Evolutionary conservation across 2,113 vertebrate species (phyloP).

Genomic region (Danio rerio): GRCz12tu NC_133189.1:12868001-12868500

Average conservation of each 20-base stretch:
- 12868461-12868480: constrained; percentile 45
- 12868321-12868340: constrained; percentile 59
- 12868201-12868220: too few species aligned
- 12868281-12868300: not conserved
- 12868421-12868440: constrained; percentile 52
- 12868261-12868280: not conserved
- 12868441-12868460: constrained; percentile 52
- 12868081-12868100: too few species aligned
- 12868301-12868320: constrained; percentile 1
- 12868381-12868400: constrained; percentile 53
- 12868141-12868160: too few species aligned
- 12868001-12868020: too few species aligned
- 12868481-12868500: not conserved
- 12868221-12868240: too few species aligned
- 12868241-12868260: not conserved
- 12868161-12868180: too few species aligned
- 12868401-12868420: constrained; percentile 57
- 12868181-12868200: too few species aligned
- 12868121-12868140: too few species aligned
- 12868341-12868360: constrained; percentile 49
- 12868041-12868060: too few species aligned
- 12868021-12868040: too few species aligned
- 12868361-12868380: constrained; percentile 51
- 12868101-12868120: too few species aligned
- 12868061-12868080: too few species aligned